Base-by-base conservation (phyloP, 2,113 vertebrate genomes). In the Perca flavescens region DNA sequence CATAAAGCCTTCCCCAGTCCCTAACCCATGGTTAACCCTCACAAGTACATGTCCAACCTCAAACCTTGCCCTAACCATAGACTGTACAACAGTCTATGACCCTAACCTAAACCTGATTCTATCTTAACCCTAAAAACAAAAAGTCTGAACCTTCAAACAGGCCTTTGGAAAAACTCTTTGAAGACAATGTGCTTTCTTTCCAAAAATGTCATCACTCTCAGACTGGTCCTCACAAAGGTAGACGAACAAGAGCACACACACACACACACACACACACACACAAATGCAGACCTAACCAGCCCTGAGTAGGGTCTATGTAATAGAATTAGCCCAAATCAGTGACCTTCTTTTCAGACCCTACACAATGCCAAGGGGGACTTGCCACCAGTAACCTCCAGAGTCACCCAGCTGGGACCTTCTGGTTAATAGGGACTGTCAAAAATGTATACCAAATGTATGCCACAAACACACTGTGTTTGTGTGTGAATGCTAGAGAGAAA, bases 241-340 rank as follows among this genome's bases (percentile, higher is more conserved):
- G 16, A 54, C 5, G 1, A 28, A 64, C 9, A 67, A 28, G 13
- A 17, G 40, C 25, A 60, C 17, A 74, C 56, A 50, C 15, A 34
- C 6, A 34, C 62, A 56, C 11, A 54, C 54, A 71, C 46, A 79
- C 34, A 64, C 43, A 77, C 56, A 76, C 21, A 2, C 17, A 69
- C 21, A 46, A 49, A 82, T 43, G 68, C 34, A 72, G 65, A 69
- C 64, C 70, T 70, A 83, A 88, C 54, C 68, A 80, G 73, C 63
- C 57, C 82, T 67, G 77, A 88, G 56, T 61, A 79, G 68, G 68
- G 62, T 80, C 85, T 25, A 74, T 80, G 83, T 92, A 91, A 94
- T 89, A 64, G 74, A 87, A 92, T 94, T 94, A 94, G 84, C 86
- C 80, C 50, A 86, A 92, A 88, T 92, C 76, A 91, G 82, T 89